Evolutionary conservation across 2,888 invertebrate species (phyloP).

Genomic region (Brachyopa scutellaris): DNA sequence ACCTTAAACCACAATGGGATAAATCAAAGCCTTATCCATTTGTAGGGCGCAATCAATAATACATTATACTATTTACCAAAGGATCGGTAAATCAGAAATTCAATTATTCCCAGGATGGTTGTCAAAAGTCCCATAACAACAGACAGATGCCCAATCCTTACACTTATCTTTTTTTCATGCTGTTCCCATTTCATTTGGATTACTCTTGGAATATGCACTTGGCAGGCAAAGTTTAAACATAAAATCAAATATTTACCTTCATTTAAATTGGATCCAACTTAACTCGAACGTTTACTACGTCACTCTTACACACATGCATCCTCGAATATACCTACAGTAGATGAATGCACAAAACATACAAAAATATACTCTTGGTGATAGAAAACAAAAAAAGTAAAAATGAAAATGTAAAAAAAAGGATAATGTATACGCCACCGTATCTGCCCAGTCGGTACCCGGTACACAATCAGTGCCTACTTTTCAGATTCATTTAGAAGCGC

Average conservation of each 20-base stretch:
- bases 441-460: conserved; percentile 16
- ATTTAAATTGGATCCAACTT: conserved; percentile 42
- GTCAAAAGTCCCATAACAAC: conserved; percentile 23
- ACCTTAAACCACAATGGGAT: too few relatives aligned
- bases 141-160: neutral
- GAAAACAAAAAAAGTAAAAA: conserved; percentile 26
- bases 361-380: conserved; percentile 28
- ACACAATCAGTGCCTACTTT: conserved; percentile 48
- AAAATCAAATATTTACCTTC: conserved; percentile 66
- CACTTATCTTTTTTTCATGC: conserved; percentile 30
- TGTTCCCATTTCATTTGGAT: conserved; percentile 40
- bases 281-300: neutral
- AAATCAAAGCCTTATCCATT: too few relatives aligned
- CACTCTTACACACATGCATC: neutral
- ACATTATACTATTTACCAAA: too few relatives aligned
- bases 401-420: neutral
- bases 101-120: conserved; percentile 50
- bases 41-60: too few relatives aligned
- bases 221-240: conserved; percentile 60
- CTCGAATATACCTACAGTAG: neutral
- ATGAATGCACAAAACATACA: conserved; percentile 32
- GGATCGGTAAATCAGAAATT: conserved; percentile 25
- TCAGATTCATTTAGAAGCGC: conserved; percentile 26
- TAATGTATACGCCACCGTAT: conserved; percentile 35
- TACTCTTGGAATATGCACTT: conserved; percentile 6